phyloP scores from a whole-genome alignment of 2,888 invertebrate species.

The Drosophila peninsularis region DNA sequence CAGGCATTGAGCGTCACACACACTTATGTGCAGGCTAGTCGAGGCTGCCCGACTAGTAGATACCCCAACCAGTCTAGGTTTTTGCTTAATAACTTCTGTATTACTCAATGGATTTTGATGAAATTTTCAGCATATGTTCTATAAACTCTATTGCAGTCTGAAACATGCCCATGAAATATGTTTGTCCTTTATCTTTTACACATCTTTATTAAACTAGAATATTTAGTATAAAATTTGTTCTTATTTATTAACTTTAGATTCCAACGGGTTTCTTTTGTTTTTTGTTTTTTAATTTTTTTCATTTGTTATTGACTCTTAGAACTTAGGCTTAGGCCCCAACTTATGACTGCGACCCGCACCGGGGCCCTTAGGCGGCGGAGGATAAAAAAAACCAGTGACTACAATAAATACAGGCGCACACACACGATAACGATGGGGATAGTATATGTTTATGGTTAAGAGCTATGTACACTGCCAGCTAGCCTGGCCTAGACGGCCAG shows the following conservation, averaged over 20 bases:
- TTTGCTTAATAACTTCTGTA: no score
- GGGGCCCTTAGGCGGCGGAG: conserved; percentile 20
- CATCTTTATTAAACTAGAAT: conserved; percentile 29
- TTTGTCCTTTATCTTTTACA: background rate
- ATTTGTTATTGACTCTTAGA: conserved; percentile 63
- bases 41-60: no score
- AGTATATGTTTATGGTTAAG: conserved; percentile 11
- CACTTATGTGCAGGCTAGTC: no score
- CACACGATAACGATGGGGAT: conserved; percentile 21
- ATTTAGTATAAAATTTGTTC: conserved; percentile 17
- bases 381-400: conserved; percentile 51
- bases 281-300: background rate
- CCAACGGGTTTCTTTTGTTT: background rate
- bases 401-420: conserved; percentile 65
- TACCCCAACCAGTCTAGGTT: no score
- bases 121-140: no score
- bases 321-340: conserved; percentile 65
- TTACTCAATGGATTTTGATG: no score
- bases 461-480: conserved; percentile 42
- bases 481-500: conserved; percentile 87
- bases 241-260: conserved; percentile 20
- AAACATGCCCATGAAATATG: background rate
- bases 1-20: no score
- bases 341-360: conserved; percentile 61
- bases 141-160: no score